A percentile compares a stretch with the other conserved stretches of the same genome.
Evolutionary conservation across 2,797 vertebrate species (phyloP).

Genomic region (Hydrocynus forskahlii): DNA sequence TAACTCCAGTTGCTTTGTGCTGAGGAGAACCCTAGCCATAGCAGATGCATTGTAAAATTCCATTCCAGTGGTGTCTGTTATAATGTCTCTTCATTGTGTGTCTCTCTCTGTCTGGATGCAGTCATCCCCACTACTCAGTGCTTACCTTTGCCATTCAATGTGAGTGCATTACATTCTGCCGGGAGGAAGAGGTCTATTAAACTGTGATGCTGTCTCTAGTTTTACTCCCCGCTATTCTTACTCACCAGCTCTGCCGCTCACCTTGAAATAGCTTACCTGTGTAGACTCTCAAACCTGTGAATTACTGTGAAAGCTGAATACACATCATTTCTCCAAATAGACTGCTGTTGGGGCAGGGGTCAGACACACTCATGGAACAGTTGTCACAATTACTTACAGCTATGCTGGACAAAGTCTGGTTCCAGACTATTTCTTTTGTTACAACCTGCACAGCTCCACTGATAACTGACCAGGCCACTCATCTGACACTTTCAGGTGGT

Average conservation of each 20-base stretch:
- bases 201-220: not conserved
- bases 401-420: not conserved
- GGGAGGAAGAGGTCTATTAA: conserved; percentile 16
- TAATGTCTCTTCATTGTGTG: not conserved
- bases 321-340: conserved; percentile 1
- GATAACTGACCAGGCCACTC: not conserved
- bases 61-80: not conserved
- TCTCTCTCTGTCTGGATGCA: conserved; percentile 6
- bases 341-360: not conserved
- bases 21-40: not conserved
- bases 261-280: not conserved
- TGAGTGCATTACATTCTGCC: conserved; percentile 23
- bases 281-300: conserved; percentile 7
- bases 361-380: conserved; percentile 31
- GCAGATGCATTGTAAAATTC: conserved; percentile 16
- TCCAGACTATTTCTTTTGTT: not conserved
- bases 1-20: conserved; percentile 11
- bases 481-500: not conserved
- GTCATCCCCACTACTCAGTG: conserved; percentile 1
- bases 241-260: not conserved
- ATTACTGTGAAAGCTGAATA: conserved; percentile 25
- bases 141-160: conserved; percentile 26
- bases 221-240: too few relatives aligned
- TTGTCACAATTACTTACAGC: conserved; percentile 22
- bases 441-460: not conserved